Percentiles rank a stretch among this genome's conserved stretches.
Evolutionary conservation across 2,888 invertebrate species (phyloP).

Genomic region (Ganaspis brasiliensis): DNA sequence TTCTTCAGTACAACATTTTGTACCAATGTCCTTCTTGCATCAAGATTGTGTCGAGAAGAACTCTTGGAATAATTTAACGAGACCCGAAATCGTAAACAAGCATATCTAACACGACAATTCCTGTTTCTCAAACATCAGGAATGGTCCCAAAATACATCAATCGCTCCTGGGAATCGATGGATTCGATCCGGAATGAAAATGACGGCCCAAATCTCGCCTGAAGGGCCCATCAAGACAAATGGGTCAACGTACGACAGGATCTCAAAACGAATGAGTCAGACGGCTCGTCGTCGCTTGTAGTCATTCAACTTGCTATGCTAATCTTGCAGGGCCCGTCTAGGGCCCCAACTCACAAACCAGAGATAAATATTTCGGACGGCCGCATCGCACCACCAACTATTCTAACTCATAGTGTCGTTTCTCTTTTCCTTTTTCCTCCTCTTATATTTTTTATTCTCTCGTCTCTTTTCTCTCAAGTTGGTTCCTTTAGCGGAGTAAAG

Average conservation of each 20-base stretch:
- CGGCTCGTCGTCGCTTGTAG: slow-evolving; percentile 49
- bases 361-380: slow-evolving; percentile 59
- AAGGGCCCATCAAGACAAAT: slow-evolving; percentile 58
- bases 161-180: slow-evolving; percentile 35
- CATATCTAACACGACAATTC: not conserved
- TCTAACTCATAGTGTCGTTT: slow-evolving; percentile 42
- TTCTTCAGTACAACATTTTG: not conserved
- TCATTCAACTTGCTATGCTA: slow-evolving; percentile 58
- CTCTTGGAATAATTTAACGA: slow-evolving; percentile 12
- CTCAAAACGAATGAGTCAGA: slow-evolving; percentile 59
- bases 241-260: slow-evolving; percentile 62
- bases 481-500: slow-evolving; percentile 49
- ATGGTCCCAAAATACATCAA: slow-evolving; percentile 1
- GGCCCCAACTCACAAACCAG: slow-evolving; percentile 41
- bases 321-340: slow-evolving; percentile 52
- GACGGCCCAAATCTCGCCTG: slow-evolving; percentile 35
- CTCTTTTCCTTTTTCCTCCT: slow-evolving; percentile 36
- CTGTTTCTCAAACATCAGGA: slow-evolving; percentile 10
- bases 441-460: slow-evolving; percentile 20
- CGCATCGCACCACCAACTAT: slow-evolving; percentile 47
- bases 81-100: slow-evolving; percentile 19
- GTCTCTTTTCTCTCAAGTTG: slow-evolving; percentile 51
- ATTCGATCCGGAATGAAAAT: slow-evolving; percentile 45
- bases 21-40: not conserved
- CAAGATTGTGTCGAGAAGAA: not conserved